A percentile compares a stretch with the other conserved stretches of the same genome.
These are phyloP conservation scores for Pelagia noctiluca DNA, from an alignment of 30 jellyfish, hydroid and myxozoan genomes.

Conservation along the genomic window DNA sequence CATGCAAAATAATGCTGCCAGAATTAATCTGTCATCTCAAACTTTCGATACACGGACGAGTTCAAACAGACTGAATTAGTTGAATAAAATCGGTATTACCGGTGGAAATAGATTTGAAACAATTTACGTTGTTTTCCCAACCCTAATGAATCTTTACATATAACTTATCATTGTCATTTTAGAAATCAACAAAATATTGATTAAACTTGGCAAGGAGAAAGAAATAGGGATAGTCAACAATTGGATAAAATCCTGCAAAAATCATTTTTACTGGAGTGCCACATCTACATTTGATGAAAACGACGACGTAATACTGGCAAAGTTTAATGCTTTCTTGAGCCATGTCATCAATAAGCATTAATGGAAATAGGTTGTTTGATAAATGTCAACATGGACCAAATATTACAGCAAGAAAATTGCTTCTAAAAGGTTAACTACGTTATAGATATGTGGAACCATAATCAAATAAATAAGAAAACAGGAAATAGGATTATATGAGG, in stretches of 20 bases:
- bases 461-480: no score
- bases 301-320: slow-evolving; percentile 47
- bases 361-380: not conserved
- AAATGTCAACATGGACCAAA: slow-evolving; percentile 14
- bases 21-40: no score
- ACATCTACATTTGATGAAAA: slow-evolving; percentile 43
- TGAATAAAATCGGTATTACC: no score
- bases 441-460: no score
- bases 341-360: slow-evolving; percentile 34
- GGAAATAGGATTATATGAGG: slow-evolving; percentile 1
- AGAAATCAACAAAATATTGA: slow-evolving; percentile 28
- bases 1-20: no score
- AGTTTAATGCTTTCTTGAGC: slow-evolving; percentile 32
- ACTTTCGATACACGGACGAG: no score
- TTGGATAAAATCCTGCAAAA: slow-evolving; percentile 46
- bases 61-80: no score
- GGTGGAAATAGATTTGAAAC: no score
- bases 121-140: no score
- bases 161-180: no score
- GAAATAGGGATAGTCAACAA: not conserved
- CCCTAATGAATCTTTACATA: no score
- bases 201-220: slow-evolving; percentile 16
- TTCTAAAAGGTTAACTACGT: slow-evolving; percentile 26
- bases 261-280: slow-evolving; percentile 58
- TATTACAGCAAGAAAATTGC: slow-evolving; percentile 16